Percentiles rank a stretch among this genome's conserved stretches.
phyloP scores from a whole-genome alignment of 2,113 vertebrate species.

The Istiophorus platypterus region DNA sequence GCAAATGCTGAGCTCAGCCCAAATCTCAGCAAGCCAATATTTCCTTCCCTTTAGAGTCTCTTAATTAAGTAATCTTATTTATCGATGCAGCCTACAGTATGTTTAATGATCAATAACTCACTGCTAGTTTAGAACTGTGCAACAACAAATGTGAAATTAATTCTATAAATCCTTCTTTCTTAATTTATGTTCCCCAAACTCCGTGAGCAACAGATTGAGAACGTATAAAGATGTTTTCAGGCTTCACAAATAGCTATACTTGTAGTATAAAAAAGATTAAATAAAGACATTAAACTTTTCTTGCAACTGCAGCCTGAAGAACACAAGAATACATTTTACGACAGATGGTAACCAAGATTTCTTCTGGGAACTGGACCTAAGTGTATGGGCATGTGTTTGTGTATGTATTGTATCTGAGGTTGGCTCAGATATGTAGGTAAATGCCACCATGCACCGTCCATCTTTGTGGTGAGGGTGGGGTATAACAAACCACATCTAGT shows the following conservation, averaged over 20 bases:
- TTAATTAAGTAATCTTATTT: conserved; percentile 34
- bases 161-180: conserved; percentile 22
- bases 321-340: not conserved
- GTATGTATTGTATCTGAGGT: not conserved
- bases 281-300: not conserved
- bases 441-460: not conserved
- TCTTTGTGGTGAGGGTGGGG: not conserved
- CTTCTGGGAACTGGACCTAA: not conserved
- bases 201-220: not conserved
- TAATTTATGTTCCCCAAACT: not conserved
- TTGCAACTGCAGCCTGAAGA: not conserved
- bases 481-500: not conserved
- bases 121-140: conserved; percentile 12
- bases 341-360: not conserved
- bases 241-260: not conserved
- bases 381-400: not conserved
- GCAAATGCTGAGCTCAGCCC: conserved; percentile 49
- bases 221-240: conserved; percentile 6
- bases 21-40: conserved; percentile 26
- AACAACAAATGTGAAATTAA: conserved; percentile 28
- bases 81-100: conserved; percentile 28
- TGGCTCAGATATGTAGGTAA: too few relatives aligned
- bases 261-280: not conserved
- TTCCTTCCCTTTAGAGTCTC: conserved; percentile 6
- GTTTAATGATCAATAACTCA: conserved; percentile 46